A percentile compares a stretch with the other conserved stretches of the same genome.
phyloP scores from a whole-genome alignment of 2,888 invertebrate species.

The Platypus cylindrus region DNA sequence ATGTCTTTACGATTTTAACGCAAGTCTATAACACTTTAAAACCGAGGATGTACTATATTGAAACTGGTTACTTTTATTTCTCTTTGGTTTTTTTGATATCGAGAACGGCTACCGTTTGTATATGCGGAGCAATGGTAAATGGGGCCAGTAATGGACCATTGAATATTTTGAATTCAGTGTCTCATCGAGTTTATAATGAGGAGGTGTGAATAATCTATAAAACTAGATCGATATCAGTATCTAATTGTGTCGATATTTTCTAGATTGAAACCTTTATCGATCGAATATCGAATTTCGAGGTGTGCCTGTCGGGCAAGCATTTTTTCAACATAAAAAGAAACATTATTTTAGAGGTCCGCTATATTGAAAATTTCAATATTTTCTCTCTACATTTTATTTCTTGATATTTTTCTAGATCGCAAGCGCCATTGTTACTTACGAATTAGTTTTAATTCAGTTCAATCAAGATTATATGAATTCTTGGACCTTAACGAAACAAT shows the following conservation, averaged over 20 bases:
- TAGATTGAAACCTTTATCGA: constrained; percentile 16
- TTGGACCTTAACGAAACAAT: constrained; percentile 8
- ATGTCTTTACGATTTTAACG: constrained; percentile 59
- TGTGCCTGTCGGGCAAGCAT: constrained; percentile 17
- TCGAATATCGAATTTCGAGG: constrained; percentile 12
- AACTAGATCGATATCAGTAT: not conserved
- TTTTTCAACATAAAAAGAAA: constrained; percentile 17
- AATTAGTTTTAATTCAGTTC: constrained; percentile 29
- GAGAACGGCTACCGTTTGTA: constrained; percentile 24
- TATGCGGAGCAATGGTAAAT: constrained; percentile 28
- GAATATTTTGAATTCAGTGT: constrained; percentile 46
- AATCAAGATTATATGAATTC: constrained; percentile 15
- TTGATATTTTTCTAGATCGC: constrained; percentile 24
- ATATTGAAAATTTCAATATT: too few relatives aligned
- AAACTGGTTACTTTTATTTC: constrained; percentile 24
- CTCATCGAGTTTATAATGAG: constrained; percentile 47
- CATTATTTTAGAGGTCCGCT: constrained; percentile 17
- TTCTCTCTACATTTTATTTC: constrained; percentile 2
- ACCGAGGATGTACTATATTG: constrained; percentile 18
- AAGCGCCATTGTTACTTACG: constrained; percentile 30
- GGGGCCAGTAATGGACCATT: constrained; percentile 28
- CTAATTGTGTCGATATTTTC: constrained; percentile 5
- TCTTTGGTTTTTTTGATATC: constrained; percentile 30
- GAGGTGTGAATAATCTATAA: constrained; percentile 38
- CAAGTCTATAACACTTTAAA: constrained; percentile 54